These are phyloP conservation scores for Heliconius ethilla DNA, from an alignment of 2,888 invertebrate species.

Conservation along the genomic window DNA sequence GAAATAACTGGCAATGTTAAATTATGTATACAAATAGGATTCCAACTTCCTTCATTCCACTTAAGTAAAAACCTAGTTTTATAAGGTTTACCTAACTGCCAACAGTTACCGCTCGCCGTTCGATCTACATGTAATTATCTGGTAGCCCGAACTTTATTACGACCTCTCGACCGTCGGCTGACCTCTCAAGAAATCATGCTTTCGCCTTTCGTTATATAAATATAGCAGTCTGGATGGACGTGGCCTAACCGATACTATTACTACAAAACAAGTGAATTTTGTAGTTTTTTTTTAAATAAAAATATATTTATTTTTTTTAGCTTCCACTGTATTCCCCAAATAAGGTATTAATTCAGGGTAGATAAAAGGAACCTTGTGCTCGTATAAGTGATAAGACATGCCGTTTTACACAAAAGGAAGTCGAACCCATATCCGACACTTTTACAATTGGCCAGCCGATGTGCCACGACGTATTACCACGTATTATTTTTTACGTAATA, in stretches of 20 bases:
- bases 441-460: no score
- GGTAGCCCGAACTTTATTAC: slow-evolving; percentile 38
- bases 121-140: slow-evolving; percentile 46
- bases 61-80: neutral
- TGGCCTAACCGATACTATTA: neutral
- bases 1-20: no score
- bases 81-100: neutral
- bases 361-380: neutral
- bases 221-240: neutral
- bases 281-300: neutral
- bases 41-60: neutral
- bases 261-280: neutral
- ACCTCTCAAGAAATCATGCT: slow-evolving; percentile 43
- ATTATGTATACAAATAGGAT: no score
- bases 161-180: slow-evolving; percentile 39
- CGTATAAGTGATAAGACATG: neutral
- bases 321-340: neutral
- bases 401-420: no score
- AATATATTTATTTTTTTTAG: neutral
- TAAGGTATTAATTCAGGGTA: neutral
- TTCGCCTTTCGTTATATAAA: slow-evolving; percentile 44
- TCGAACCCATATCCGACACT: no score
- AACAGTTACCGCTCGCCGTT: slow-evolving; percentile 8
- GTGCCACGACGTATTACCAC: no score
- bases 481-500: no score